Conservation (phyloP, 2,797 vertebrate genomes). For the Pogoniulus pusillus region DNA sequence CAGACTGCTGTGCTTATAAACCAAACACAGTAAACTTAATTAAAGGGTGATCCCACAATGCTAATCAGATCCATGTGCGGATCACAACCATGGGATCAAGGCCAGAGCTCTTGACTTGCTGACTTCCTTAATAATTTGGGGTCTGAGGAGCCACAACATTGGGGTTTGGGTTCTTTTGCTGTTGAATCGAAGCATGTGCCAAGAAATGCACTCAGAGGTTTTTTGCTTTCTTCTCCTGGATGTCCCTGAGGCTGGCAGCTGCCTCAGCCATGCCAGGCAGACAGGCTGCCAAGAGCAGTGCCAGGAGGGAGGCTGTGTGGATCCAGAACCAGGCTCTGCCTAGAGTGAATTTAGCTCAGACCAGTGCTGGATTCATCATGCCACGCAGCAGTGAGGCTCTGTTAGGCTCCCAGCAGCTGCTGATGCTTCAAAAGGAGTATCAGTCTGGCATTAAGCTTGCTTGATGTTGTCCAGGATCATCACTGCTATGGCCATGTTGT, state of each 20-base stretch:
- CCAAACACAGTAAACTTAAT: conserved; percentile 48
- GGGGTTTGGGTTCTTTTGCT: neutral
- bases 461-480: neutral
- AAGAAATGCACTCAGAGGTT: neutral
- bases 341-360: neutral
- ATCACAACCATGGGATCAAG: neutral
- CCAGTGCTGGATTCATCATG: neutral
- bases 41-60: conserved; percentile 37
- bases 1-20: conserved; percentile 39
- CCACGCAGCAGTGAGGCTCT: neutral
- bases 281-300: neutral
- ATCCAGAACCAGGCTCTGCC: neutral
- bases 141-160: neutral
- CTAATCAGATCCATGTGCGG: conserved; percentile 39
- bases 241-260: neutral
- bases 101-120: neutral
- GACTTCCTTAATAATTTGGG: neutral
- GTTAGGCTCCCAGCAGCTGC: neutral
- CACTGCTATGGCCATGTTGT: neutral
- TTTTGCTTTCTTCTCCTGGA: neutral
- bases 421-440: neutral
- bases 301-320: neutral
- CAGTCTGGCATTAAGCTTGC: neutral
- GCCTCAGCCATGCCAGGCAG: neutral
- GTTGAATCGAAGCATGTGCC: neutral